Conservation (phyloP, 2,797 vertebrate species). For the Fundulus diaphanus region DNA sequence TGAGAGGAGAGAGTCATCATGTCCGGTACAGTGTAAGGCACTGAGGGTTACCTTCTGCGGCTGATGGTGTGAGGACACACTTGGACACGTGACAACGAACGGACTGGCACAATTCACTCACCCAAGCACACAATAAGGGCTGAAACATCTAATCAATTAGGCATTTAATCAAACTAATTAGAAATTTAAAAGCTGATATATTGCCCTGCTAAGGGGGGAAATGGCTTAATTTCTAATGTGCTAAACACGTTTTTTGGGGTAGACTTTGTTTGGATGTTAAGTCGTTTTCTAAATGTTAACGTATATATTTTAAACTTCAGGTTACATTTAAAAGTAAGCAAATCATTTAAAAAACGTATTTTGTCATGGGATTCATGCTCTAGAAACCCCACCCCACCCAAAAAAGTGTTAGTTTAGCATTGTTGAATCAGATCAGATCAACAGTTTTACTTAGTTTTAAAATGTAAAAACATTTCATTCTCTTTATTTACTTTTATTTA, state of each 20-base stretch:
- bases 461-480: too few species aligned
- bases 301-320: not conserved
- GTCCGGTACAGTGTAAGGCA: conserved; percentile 78
- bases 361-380: not conserved
- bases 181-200: not conserved
- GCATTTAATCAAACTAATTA: not conserved
- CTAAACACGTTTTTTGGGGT: not conserved
- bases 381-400: not conserved
- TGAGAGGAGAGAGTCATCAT: conserved; percentile 41
- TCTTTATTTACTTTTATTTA: too few species aligned
- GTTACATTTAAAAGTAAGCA: not conserved
- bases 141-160: not conserved
- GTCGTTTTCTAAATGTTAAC: not conserved
- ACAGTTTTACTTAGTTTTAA: not conserved
- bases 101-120: conserved; percentile 8
- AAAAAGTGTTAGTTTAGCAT: not conserved
- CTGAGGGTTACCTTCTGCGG: conserved; percentile 74
- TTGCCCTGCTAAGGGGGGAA: not conserved
- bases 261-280: not conserved
- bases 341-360: too few species aligned
- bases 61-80: conserved; percentile 59
- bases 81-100: conserved; percentile 10
- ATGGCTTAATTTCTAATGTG: not conserved
- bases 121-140: conserved; percentile 4
- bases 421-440: not conserved